Evolutionary conservation across 2,888 invertebrate species (phyloP).

Genomic region (Athripsodes cinereus): DNA sequence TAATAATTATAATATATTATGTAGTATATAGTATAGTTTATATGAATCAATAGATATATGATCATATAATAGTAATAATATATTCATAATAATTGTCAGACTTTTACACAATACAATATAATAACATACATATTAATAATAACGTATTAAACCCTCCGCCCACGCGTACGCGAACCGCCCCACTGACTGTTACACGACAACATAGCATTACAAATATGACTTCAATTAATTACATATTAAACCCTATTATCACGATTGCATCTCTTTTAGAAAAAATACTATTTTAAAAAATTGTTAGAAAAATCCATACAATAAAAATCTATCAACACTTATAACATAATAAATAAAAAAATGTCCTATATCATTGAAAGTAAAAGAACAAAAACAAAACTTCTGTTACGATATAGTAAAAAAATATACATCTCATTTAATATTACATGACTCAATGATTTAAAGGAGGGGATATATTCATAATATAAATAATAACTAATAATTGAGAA

Average conservation of each 20-base stretch:
- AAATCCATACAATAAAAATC: conserved; percentile 43
- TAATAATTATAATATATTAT: conserved; percentile 7
- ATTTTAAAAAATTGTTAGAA: conserved; percentile 34
- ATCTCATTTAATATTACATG: conserved; percentile 4
- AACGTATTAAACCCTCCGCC: not conserved
- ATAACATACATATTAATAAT: not conserved
- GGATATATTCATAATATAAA: no score
- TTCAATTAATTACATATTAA: conserved; percentile 32
- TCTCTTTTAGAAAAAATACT: conserved; percentile 41
- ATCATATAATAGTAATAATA: conserved; percentile 7
- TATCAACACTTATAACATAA: conserved; percentile 49
- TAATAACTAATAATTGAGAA: not conserved
- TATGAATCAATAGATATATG: not conserved
- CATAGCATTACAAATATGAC: conserved; percentile 28
- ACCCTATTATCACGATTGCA: conserved; percentile 52
- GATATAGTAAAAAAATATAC: conserved; percentile 25
- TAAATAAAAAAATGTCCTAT: conserved; percentile 27
- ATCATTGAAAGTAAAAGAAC: not conserved
- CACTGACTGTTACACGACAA: conserved; percentile 26
- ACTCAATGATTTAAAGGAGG: no score
- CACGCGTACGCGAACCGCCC: conserved; percentile 3
- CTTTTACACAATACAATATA: conserved; percentile 17
- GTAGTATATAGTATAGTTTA: no score
- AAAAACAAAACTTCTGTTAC: not conserved
- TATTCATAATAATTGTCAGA: conserved; percentile 23